A percentile compares a stretch with the other conserved stretches of the same genome.
Conservation (phyloP, 2,113 vertebrate genomes). For the Excalfactoria chinensis region DNA sequence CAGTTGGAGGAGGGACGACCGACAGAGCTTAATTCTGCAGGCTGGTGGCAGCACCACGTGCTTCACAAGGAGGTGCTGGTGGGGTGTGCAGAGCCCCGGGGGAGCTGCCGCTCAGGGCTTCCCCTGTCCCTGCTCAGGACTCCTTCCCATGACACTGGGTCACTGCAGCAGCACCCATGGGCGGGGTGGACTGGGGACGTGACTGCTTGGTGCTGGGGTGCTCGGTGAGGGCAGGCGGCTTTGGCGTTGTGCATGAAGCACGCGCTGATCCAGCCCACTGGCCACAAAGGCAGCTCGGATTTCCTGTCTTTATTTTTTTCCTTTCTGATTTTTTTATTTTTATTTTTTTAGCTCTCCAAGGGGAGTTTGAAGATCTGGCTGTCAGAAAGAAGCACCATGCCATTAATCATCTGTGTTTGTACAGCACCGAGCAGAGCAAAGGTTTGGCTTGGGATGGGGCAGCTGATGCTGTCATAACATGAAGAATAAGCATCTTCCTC, state of each 20-base stretch:
- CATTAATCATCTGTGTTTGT: background rate
- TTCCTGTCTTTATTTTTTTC: background rate
- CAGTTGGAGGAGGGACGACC: no score
- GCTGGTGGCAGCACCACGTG: background rate
- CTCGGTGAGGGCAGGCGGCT: background rate
- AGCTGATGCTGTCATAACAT: background rate
- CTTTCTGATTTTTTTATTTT: background rate
- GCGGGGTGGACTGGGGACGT: background rate
- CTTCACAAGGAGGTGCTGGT: no score
- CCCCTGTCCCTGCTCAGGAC: no score
- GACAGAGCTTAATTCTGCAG: constrained; percentile 13
- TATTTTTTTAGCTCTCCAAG: background rate
- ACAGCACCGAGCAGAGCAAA: background rate
- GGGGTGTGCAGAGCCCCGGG: fast-evolving
- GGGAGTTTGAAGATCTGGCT: background rate
- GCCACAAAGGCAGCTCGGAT: background rate
- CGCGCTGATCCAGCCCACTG: fast-evolving
- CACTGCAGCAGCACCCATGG: background rate
- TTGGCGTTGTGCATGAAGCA: fast-evolving
- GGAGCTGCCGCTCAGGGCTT: no score
- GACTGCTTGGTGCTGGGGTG: background rate
- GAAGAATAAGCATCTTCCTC: background rate
- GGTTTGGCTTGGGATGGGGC: fast-evolving
- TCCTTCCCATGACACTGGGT: no score
- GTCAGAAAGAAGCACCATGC: fast-evolving